Evolutionary conservation across 2,888 invertebrate species (phyloP).

Genomic region (Drosophila neotestacea): DNA sequence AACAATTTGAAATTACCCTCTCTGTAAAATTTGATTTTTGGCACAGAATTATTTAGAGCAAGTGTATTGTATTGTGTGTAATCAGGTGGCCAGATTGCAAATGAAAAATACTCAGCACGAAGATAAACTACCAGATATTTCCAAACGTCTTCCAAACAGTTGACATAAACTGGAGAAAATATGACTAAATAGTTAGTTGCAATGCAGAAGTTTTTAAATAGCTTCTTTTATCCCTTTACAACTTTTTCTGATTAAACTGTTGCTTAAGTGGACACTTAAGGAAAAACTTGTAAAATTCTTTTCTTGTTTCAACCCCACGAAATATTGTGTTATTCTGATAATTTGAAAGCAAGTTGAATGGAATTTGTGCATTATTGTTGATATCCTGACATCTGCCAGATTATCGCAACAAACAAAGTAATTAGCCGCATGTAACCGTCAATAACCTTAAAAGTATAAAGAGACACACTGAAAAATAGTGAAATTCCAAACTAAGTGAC

Average conservation of each 20-base stretch:
- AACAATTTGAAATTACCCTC: too few species aligned
- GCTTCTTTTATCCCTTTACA: background rate
- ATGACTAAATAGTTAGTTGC: background rate
- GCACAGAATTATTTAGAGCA: too few species aligned
- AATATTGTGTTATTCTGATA: background rate
- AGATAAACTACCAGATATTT: background rate
- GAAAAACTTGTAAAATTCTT: background rate
- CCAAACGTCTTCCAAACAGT: background rate
- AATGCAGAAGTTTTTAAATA: background rate
- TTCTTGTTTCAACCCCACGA: background rate
- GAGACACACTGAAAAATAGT: conserved; percentile 59
- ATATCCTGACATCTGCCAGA: conserved; percentile 19
- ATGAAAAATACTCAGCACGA: too few species aligned
- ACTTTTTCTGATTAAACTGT: background rate
- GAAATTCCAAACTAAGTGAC: conserved; percentile 71
- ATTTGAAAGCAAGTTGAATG: conserved; percentile 4
- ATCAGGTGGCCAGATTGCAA: too few species aligned
- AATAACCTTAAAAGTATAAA: conserved; percentile 55
- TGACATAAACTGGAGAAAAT: background rate
- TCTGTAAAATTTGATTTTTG: too few species aligned
- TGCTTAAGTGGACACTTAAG: background rate
- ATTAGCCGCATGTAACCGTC: conserved; percentile 71
- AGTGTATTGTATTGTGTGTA: too few species aligned
- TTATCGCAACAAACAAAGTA: conserved; percentile 74
- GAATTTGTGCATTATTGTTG: background rate